Base-by-base conservation (phyloP, 2,888 invertebrate species). In the Lysandra bellargus region DNA sequence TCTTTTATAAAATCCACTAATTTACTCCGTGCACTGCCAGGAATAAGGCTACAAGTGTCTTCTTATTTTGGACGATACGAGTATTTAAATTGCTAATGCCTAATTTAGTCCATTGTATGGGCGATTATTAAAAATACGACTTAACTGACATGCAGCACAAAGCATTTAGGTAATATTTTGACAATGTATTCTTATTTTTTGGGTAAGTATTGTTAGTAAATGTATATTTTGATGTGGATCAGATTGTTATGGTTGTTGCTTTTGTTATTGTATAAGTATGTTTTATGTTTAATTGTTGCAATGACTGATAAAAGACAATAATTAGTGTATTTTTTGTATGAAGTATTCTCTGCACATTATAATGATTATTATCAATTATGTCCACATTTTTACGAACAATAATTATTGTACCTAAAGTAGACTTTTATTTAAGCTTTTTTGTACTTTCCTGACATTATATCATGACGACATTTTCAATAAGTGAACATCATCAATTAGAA, bases 201-300 rank as follows among this genome's bases (percentile, higher is more conserved):
- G 69, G 14, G 69, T 17, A 69, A 5, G 69, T 17, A 69, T 69
- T 69, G 69, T 69, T 69, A 14, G 30, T 37, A 3, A 69, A 33
- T 33, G 33, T 69, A 37, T 69, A 33, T 17, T 69, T 69, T 14
- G 69, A 69, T 37, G n/a, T 23, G n/a, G 23, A 40, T 74, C 9
- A 44, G 74, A 74, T 40, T 74, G 40, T 44, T 44, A 74, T n/a
- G 74, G n/a, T 9, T 74, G 74, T 44, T n/a, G 74, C n/a, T 74
- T 74, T n/a, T n/a, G 74, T 40, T 40, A 64, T 64, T 40, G 44
- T 44, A 0, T 44, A 74, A 9, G 5, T 6, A n/a, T 23, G 60
- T 61, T 61, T 61, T 23, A 30, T 64, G 12, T 61, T 61, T 61
- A 61, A 61, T 64, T 30, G 23, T 64, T 64, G 61, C 23, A 64